Percentiles rank a stretch among this genome's conserved stretches.
Evolutionary conservation across 1,140 invertebrate species (phyloP).

Genomic region (Spodoptera litura): DNA sequence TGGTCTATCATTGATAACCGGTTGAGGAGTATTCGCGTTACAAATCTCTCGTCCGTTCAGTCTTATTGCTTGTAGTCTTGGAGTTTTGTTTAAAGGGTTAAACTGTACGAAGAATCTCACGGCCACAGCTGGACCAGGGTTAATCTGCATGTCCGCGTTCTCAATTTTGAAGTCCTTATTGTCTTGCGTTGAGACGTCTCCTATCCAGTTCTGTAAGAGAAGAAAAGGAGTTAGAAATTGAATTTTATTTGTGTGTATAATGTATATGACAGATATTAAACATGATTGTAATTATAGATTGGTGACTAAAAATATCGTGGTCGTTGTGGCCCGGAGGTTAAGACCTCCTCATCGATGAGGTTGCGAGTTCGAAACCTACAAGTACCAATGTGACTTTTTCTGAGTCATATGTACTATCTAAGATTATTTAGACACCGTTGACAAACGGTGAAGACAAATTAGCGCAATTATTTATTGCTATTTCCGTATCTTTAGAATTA

Average conservation of each 20-base stretch:
- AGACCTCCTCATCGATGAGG: too few relatives aligned
- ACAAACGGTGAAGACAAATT: too few relatives aligned
- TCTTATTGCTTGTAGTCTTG: slow-evolving; percentile 70
- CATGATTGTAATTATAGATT: too few relatives aligned
- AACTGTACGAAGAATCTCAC: slow-evolving; percentile 81
- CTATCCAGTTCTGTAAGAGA: slow-evolving; percentile 78
- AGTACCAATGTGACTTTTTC: too few relatives aligned
- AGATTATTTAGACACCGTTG: too few relatives aligned
- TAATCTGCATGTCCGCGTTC: slow-evolving; percentile 80
- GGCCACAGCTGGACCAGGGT: slow-evolving; percentile 74
- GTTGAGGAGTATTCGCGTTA: slow-evolving; percentile 71
- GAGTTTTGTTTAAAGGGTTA: slow-evolving; percentile 70
- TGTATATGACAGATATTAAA: too few relatives aligned
- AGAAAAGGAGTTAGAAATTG: neutral
- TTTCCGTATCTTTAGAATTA: too few relatives aligned
- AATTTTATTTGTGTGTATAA: neutral
- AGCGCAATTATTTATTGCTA: too few relatives aligned
- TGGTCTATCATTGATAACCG: slow-evolving; percentile 43
- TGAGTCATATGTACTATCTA: too few relatives aligned
- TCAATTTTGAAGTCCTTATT: slow-evolving; percentile 82
- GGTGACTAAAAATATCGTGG: too few relatives aligned
- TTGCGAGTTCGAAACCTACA: too few relatives aligned
- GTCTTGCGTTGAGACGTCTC: slow-evolving; percentile 77
- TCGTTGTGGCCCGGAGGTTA: too few relatives aligned
- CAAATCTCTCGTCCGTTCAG: slow-evolving; percentile 81